phyloP scores from a whole-genome alignment of 2,888 invertebrate genomes.

The Agonopterix arenella region DNA sequence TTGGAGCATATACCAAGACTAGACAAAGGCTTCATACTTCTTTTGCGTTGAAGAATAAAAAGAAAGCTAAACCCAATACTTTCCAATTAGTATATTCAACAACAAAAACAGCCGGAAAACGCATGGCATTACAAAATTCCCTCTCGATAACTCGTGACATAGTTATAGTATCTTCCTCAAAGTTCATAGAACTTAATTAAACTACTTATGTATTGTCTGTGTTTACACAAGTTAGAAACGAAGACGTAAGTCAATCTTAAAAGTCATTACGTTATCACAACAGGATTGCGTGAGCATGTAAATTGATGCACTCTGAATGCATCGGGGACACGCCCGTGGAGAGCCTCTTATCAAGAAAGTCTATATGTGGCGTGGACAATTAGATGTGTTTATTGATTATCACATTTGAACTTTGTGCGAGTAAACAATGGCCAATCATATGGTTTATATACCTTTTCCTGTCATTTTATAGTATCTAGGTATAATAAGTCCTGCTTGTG shows the following conservation, averaged over 20 bases:
- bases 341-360: background rate
- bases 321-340: constrained; percentile 26
- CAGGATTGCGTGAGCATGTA: constrained; percentile 31
- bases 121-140: constrained; percentile 61
- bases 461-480: no score
- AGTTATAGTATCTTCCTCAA: constrained; percentile 55
- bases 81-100: no score
- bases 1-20: no score
- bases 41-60: no score
- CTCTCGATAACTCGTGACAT: constrained; percentile 62
- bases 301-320: constrained; percentile 40
- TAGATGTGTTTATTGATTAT: constrained; percentile 1
- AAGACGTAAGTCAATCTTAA: constrained; percentile 57
- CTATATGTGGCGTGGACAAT: background rate
- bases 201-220: constrained; percentile 32
- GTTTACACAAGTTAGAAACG: constrained; percentile 45
- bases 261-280: constrained; percentile 63
- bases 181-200: constrained; percentile 65
- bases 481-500: no score
- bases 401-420: constrained; percentile 14
- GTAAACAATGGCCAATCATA: background rate
- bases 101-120: constrained; percentile 38
- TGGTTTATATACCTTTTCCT: background rate
- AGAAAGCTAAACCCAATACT: no score
- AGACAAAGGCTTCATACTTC: no score